A percentile compares a stretch with the other conserved stretches of the same genome.
Evolutionary conservation across 1,140 invertebrate species (phyloP).

Genomic region (Habropoda laboriosa): DNA sequence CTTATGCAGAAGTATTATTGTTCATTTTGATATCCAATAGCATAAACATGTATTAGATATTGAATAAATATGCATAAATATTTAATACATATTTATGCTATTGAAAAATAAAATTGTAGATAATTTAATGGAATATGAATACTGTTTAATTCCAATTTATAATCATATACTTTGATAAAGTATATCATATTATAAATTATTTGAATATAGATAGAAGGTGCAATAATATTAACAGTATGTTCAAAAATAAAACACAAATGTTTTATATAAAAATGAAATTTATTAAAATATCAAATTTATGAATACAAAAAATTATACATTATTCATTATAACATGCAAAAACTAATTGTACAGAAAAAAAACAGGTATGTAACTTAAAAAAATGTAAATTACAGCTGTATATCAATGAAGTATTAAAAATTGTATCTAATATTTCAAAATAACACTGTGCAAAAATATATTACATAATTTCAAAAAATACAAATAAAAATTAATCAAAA

Average conservation of each 20-base stretch:
- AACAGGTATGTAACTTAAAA: constrained; percentile 7
- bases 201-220: neutral
- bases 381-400: neutral
- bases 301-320: constrained; percentile 26
- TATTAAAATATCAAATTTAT: constrained; percentile 22
- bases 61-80: too few relatives aligned
- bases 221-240: neutral
- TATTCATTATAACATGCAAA: neutral
- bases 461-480: neutral
- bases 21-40: neutral
- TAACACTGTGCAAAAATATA: neutral
- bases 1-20: neutral
- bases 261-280: constrained; percentile 30
- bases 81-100: neutral
- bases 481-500: neutral
- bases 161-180: neutral
- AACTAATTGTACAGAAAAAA: neutral
- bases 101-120: too few relatives aligned
- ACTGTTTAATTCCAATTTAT: neutral
- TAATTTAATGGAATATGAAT: too few relatives aligned
- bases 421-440: neutral
- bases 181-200: neutral
- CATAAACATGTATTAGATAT: neutral
- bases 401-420: neutral
- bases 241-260: constrained; percentile 38